Conservation (phyloP, 2,113 vertebrate species). For the Notarius lentiginosus region DNA sequence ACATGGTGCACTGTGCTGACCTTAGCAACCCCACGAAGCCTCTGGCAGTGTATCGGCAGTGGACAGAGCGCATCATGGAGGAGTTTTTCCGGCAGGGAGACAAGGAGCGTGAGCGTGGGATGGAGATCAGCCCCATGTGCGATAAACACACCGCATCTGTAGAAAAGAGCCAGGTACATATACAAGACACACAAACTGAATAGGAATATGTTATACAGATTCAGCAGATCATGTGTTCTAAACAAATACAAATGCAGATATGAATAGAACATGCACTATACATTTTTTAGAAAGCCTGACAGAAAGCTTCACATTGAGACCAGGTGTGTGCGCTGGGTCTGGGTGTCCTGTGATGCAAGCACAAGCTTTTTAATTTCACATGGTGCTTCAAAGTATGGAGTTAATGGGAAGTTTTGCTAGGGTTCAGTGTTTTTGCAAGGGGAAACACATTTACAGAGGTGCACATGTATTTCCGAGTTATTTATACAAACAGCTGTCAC, state of each 20-base stretch:
- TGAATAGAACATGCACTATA: neutral
- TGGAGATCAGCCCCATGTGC: constrained; percentile 95
- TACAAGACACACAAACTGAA: neutral
- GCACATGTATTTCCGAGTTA: too few relatives aligned
- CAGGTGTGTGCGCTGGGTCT: neutral
- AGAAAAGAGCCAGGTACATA: constrained; percentile 87
- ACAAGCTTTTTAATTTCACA: neutral
- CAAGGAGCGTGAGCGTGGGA: constrained; percentile 84
- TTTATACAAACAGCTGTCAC: too few relatives aligned
- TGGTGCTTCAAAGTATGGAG: neutral
- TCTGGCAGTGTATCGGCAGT: constrained; percentile 86
- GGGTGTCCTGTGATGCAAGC: neutral
- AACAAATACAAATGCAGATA: neutral
- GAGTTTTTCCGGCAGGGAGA: constrained; percentile 93
- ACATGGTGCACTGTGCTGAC: constrained; percentile 94
- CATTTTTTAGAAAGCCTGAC: neutral
- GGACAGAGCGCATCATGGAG: constrained; percentile 92
- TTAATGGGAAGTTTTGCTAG: neutral
- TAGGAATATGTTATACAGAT: neutral
- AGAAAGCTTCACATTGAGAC: neutral
- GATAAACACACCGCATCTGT: constrained; percentile 92
- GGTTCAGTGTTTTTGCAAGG: too few relatives aligned
- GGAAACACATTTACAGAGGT: too few relatives aligned
- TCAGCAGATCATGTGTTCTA: neutral
- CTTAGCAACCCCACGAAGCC: constrained; percentile 93